Percentiles rank a stretch among this genome's conserved stretches.
phyloP scores from a whole-genome alignment of 2,888 invertebrate species.

The Trichogramma evanescens region DNA sequence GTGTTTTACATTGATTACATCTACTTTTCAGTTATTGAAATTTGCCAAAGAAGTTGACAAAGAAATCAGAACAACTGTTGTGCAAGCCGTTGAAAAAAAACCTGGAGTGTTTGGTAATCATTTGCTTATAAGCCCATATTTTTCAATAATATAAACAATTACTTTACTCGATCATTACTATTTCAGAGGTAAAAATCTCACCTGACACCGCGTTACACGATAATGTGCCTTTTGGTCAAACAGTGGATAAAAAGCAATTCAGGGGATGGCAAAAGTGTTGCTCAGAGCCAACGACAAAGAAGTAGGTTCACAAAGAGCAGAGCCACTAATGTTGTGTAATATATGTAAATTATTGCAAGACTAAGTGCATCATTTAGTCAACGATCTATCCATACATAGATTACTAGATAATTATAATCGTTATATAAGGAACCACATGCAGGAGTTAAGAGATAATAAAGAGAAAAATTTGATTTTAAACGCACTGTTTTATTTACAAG shows the following conservation, averaged over 20 bases:
- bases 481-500: no score
- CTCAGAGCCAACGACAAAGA: constrained; percentile 16
- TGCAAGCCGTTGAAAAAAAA: constrained; percentile 64
- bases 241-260: constrained; percentile 15
- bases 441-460: no score
- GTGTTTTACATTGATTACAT: constrained; percentile 9
- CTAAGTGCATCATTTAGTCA: no score
- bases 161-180: neutral
- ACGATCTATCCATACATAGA: no score
- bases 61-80: constrained; percentile 65
- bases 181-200: constrained; percentile 58
- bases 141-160: neutral
- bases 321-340: no score
- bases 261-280: constrained; percentile 14
- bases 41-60: constrained; percentile 62
- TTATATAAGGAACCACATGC: no score
- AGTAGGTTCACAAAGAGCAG: no score
- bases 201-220: constrained; percentile 57
- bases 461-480: no score
- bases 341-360: no score
- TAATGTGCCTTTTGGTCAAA: constrained; percentile 51
- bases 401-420: no score
- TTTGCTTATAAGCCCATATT: constrained; percentile 7
- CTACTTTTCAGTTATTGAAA: constrained; percentile 57
- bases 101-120: constrained; percentile 61